These are phyloP conservation scores for Manis pentadactyla DNA, from an alignment of 2,797 vertebrate species.

Conservation along the genomic window DNA sequence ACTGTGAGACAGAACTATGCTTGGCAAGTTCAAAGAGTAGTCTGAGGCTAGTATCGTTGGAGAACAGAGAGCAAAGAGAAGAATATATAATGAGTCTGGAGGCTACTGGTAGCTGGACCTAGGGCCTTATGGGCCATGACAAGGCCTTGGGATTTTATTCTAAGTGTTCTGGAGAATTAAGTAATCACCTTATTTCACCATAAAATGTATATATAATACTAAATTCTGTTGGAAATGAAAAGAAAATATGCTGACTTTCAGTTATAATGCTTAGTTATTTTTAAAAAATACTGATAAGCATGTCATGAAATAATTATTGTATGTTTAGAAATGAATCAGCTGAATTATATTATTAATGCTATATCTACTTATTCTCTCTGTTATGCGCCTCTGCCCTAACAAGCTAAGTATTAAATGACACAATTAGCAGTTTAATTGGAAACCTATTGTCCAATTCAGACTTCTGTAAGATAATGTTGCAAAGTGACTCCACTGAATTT, in stretches of 20 bases:
- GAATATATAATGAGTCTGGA: accelerated
- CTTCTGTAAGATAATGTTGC: slow-evolving; percentile 26
- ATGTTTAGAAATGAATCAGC: slow-evolving; percentile 48
- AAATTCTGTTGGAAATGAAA: slow-evolving; percentile 15
- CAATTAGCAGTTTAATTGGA: slow-evolving; percentile 72
- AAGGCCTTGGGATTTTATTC: neutral
- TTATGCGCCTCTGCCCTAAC: neutral
- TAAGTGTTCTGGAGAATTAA: neutral
- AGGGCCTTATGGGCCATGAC: neutral
- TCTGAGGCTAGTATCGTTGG: neutral
- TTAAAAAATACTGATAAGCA: neutral
- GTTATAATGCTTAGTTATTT: neutral
- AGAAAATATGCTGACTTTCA: neutral
- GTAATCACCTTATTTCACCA: slow-evolving; percentile 1
- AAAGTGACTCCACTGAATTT: slow-evolving; percentile 55
- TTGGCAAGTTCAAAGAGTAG: neutral
- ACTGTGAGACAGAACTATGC: neutral
- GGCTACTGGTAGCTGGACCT: neutral
- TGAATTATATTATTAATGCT: slow-evolving; percentile 11
- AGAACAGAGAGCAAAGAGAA: neutral
- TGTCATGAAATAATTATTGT: slow-evolving; percentile 26
- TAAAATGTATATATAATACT: neutral
- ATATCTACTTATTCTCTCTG: neutral
- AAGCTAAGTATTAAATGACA: slow-evolving; percentile 62
- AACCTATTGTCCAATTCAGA: slow-evolving; percentile 45